Evolutionary conservation across 1,140 invertebrate species (phyloP).

Genomic region (Adelges cooleyi): DNA sequence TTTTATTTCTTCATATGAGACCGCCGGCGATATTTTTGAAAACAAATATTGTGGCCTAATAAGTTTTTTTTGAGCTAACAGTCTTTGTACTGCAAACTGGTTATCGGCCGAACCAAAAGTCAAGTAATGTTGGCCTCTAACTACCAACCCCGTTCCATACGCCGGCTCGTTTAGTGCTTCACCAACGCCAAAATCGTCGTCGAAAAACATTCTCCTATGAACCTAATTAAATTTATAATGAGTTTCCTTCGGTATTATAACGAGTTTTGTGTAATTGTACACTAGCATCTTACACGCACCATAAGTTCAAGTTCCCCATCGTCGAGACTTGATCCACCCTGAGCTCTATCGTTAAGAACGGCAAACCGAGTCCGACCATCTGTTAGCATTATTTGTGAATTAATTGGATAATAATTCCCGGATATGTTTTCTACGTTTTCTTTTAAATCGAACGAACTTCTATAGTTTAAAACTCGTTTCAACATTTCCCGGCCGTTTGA

Average conservation of each 20-base stretch:
- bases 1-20: neutral
- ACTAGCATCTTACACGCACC: constrained; percentile 34
- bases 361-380: constrained; percentile 33
- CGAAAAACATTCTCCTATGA: constrained; percentile 39
- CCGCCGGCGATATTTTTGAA: neutral
- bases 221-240: constrained; percentile 32
- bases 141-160: constrained; percentile 34
- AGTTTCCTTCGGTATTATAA: no score
- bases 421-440: constrained; percentile 44
- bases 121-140: constrained; percentile 32
- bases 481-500: constrained; percentile 56
- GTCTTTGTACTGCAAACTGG: neutral
- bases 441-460: constrained; percentile 44
- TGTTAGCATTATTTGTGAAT: constrained; percentile 43
- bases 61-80: constrained; percentile 10
- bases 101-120: neutral
- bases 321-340: constrained; percentile 47
- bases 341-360: constrained; percentile 49
- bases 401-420: constrained; percentile 58
- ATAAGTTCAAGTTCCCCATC: constrained; percentile 42
- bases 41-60: constrained; percentile 12
- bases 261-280: no score
- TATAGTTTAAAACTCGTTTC: constrained; percentile 42
- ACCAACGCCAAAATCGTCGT: constrained; percentile 49
- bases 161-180: constrained; percentile 50